Evolutionary conservation across 2,888 invertebrate genomes (phyloP).

Genomic region (Bugulina stolonifera): DNA sequence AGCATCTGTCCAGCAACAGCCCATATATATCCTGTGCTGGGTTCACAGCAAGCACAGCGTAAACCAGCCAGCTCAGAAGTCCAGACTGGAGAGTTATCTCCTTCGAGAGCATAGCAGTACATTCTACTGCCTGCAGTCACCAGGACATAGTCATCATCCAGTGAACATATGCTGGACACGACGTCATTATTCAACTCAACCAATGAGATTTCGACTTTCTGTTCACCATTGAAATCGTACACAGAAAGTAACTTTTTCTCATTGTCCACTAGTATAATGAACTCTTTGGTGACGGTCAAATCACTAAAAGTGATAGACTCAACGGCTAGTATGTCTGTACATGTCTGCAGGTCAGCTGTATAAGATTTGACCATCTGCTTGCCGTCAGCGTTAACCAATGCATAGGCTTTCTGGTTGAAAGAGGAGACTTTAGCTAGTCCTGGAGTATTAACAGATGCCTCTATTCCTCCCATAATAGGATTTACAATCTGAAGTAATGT

Average conservation of each 20-base stretch:
- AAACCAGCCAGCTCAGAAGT: background rate
- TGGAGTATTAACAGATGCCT: background rate
- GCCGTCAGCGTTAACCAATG: background rate
- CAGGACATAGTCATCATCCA: background rate
- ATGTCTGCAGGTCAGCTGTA: background rate
- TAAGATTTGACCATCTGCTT: background rate
- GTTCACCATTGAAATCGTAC: background rate
- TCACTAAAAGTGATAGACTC: background rate
- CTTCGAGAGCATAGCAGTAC: background rate
- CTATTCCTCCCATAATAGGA: background rate
- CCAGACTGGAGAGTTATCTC: background rate
- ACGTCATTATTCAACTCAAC: background rate
- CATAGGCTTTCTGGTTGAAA: background rate
- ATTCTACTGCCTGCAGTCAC: background rate
- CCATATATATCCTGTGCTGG: background rate
- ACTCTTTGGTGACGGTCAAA: background rate
- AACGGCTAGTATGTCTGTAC: background rate
- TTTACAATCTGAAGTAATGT: background rate
- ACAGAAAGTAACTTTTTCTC: background rate
- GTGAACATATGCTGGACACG: background rate
- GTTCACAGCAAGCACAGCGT: background rate
- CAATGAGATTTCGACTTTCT: background rate
- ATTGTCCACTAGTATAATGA: background rate
- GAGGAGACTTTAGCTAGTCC: background rate
- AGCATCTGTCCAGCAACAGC: background rate